phyloP scores from a whole-genome alignment of 2,113 vertebrate genomes.

The Poeciliopsis prolifica region DNA sequence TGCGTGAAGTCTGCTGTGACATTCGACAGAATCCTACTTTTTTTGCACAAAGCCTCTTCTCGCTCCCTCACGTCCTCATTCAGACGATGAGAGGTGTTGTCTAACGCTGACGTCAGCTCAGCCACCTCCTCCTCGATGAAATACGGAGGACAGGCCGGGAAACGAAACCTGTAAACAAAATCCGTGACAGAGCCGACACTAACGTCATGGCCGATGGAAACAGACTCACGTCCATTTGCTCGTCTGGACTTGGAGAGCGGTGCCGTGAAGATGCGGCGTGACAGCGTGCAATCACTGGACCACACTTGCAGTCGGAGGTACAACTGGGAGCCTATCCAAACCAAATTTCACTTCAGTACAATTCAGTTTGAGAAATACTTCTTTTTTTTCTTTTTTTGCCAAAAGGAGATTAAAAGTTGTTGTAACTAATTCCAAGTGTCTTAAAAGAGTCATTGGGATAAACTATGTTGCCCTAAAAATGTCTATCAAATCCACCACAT shows the following conservation, averaged over 20 bases:
- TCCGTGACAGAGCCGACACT: neutral
- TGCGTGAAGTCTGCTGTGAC: neutral
- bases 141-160: neutral
- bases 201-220: neutral
- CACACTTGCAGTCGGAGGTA: neutral
- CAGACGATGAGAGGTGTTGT: neutral
- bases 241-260: neutral
- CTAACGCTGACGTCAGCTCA: constrained; percentile 8
- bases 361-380: no score
- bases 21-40: constrained; percentile 1
- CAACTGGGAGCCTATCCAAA: no score
- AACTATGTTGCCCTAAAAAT: no score
- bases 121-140: neutral
- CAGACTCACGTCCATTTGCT: neutral
- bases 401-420: no score
- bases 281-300: neutral
- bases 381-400: no score
- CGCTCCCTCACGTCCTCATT: neutral
- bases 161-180: neutral
- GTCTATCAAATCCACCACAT: no score
- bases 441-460: no score
- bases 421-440: no score
- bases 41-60: neutral
- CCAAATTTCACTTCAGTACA: no score
- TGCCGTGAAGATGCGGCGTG: neutral